Evolutionary conservation across 1,140 invertebrate species (phyloP), one percentile per base, ranked within the genome.

Genomic region (Bombus ignitus): DNA sequence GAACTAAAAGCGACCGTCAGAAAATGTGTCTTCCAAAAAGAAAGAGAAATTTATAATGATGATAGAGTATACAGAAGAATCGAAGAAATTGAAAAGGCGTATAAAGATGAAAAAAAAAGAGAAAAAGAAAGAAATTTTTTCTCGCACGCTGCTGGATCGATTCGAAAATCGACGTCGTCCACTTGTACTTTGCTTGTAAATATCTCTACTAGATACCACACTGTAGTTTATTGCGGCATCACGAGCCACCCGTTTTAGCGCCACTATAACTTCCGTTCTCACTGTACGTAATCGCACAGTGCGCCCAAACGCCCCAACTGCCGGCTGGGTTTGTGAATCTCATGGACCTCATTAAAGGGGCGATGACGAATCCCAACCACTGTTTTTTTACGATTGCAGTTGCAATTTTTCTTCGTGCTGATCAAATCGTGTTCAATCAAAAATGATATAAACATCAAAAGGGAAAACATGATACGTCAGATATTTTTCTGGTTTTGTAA

Each of bases 21-120:
- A 98, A 98, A 98, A 98, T 98, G 97, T 97, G 97, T 98, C 97
- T 97, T 97, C 97, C 97, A 97, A 97, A 97, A 96, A 96, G 70
- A 22, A n/a, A 10, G 25, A 39, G 47, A 28, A n/a, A 28, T 13
- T 62, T n/a, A n/a, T n/a, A 62, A 62, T 13, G 18, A 32, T 32
- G n/a, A 66, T 18, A 66, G 65, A 65, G 18, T 65, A 15, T n/a
- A 32, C 2, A 32, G n/a, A 32, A 32, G n/a, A 66, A 13, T 65
- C 10, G 18, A 15, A 25, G 12, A n/a, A 35, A 74, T 35, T 32
- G 47, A 59, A 37, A 53, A 15, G 32, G 5, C 3, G 18, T 18
- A 18, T 47, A 42, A 35, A 57, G 1, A 59, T 35, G 1, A 35
- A 28, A 44, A 39, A 22, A 2, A 28, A 59, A 47, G n/a, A 13